Conservation (phyloP, 2,113 vertebrate genomes). For the Dasyprocta punctata region DNA sequence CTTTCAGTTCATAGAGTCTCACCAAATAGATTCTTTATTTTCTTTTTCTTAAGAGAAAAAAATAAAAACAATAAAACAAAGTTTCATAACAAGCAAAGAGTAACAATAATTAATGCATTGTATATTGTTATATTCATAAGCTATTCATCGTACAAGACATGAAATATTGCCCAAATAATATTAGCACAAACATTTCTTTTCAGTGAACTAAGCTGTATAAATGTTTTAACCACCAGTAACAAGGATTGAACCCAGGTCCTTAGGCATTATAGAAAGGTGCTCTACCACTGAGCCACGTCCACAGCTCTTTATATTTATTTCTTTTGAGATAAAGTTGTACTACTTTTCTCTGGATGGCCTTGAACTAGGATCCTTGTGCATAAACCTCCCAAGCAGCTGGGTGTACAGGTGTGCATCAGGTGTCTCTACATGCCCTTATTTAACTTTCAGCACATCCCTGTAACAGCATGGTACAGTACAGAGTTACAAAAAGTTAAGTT, state of each 20-base stretch:
- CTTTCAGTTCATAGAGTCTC: background rate
- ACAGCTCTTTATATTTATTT: background rate
- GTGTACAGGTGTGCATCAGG: background rate
- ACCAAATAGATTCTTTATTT: background rate
- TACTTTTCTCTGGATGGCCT: background rate
- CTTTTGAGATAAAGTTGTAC: background rate
- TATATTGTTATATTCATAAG: background rate
- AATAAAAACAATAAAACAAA: background rate
- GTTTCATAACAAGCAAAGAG: background rate
- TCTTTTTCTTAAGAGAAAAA: background rate
- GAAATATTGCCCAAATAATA: background rate
- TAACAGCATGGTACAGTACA: background rate
- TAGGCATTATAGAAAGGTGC: background rate
- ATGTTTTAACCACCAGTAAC: background rate
- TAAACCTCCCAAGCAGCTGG: background rate
- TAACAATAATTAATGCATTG: background rate
- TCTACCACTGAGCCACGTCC: background rate
- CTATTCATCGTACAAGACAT: background rate
- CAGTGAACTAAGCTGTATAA: background rate
- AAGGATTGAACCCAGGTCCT: background rate
- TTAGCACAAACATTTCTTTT: background rate
- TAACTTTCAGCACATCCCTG: background rate
- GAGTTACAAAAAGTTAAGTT: background rate
- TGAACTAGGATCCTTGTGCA: background rate
- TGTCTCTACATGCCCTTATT: background rate